These are phyloP conservation scores for Subanguina moxae DNA, from an alignment of 1,140 invertebrate species.

Conservation along the genomic window DNA sequence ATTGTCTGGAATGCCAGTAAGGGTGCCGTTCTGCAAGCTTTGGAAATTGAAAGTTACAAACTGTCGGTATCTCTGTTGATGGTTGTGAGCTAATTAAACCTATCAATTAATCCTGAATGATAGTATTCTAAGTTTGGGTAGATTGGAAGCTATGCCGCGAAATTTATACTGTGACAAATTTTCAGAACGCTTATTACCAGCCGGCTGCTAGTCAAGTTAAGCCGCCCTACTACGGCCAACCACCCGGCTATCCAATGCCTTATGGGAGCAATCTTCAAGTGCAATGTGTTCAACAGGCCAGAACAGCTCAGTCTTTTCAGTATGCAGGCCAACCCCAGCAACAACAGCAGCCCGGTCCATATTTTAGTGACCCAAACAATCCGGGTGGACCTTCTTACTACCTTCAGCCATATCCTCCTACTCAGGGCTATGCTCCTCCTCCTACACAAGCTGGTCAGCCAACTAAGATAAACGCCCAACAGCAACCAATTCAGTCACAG, in stretches of 20 bases:
- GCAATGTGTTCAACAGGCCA: not conserved
- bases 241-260: not conserved
- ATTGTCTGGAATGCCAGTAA: too few relatives aligned
- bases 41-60: too few relatives aligned
- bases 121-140: too few relatives aligned
- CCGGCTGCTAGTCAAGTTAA: not conserved
- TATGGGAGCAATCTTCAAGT: not conserved
- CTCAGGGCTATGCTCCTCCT: constrained; percentile 7
- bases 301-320: not conserved
- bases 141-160: too few relatives aligned
- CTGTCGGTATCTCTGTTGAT: too few relatives aligned
- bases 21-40: too few relatives aligned
- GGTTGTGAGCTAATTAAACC: too few relatives aligned
- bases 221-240: constrained; percentile 1
- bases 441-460: too few relatives aligned
- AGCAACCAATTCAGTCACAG: constrained; percentile 19
- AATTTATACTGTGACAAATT: too few relatives aligned
- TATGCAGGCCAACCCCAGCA: constrained; percentile 1
- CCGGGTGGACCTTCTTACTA: not conserved
- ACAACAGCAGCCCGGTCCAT: constrained; percentile 23
- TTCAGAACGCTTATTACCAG: too few relatives aligned
- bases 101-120: too few relatives aligned
- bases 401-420: not conserved
- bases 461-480: too few relatives aligned
- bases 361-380: not conserved